phyloP scores from a whole-genome alignment of 2,797 vertebrate species.

The Melanotaenia boesemani region DNA sequence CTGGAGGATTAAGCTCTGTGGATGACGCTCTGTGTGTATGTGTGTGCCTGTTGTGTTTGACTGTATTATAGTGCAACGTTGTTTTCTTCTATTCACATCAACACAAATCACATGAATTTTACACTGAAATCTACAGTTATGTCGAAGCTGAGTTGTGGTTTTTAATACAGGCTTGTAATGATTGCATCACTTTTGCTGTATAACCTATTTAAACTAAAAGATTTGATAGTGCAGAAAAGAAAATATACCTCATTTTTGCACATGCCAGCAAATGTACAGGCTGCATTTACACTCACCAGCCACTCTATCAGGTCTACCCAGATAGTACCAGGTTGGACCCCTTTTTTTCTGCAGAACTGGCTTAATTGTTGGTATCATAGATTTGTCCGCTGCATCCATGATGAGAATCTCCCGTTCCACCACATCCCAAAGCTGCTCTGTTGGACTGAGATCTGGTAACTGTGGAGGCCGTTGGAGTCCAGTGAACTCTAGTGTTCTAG shows the following conservation, averaged over 20 bases:
- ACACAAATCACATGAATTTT: background rate
- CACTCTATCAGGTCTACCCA: no score
- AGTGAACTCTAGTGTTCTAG: no score
- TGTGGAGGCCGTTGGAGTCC: no score
- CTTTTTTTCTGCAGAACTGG: no score
- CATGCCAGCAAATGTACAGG: background rate
- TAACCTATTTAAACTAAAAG: background rate
- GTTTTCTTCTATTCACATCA: background rate
- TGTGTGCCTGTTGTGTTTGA: conserved; percentile 4
- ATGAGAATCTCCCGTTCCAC: no score
- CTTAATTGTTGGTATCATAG: no score
- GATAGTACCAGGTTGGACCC: no score
- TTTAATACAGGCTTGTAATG: background rate
- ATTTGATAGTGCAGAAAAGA: background rate
- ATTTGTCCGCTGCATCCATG: no score
- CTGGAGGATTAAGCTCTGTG: conserved; percentile 37
- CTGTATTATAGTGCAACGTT: background rate
- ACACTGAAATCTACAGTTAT: background rate
- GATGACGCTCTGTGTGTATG: conserved; percentile 12
- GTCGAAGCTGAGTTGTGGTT: background rate
- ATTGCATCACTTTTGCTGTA: background rate
- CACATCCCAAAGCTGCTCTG: no score
- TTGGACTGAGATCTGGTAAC: no score
- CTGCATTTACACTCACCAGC: background rate
- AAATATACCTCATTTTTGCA: background rate